These are phyloP conservation scores for Stomorhina lunata DNA, from an alignment of 2,888 invertebrate species.

Conservation along the genomic window DNA sequence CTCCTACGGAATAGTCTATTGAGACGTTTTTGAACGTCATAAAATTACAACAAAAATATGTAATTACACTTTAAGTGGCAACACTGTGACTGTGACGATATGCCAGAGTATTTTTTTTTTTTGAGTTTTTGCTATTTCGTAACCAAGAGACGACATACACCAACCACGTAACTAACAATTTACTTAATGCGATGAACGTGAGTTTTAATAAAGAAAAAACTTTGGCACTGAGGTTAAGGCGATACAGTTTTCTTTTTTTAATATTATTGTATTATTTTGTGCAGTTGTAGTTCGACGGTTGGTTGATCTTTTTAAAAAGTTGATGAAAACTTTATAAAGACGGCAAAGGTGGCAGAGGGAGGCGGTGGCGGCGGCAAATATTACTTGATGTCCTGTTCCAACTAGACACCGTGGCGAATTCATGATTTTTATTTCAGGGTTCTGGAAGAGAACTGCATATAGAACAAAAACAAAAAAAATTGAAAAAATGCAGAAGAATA, in stretches of 20 bases:
- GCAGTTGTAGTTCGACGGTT: not conserved
- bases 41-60: conserved; percentile 41
- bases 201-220: conserved; percentile 72
- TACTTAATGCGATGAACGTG: conserved; percentile 78
- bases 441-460: conserved; percentile 26
- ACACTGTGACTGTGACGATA: conserved; percentile 52
- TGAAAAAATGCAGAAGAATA: conserved; percentile 24
- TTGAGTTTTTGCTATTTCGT: not conserved
- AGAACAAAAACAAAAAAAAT: conserved; percentile 43
- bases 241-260: conserved; percentile 41
- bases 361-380: conserved; percentile 35
- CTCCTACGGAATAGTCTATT: too few relatives aligned
- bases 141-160: conserved; percentile 18
- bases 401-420: conserved; percentile 67
- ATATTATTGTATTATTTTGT: too few relatives aligned
- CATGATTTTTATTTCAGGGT: conserved; percentile 50
- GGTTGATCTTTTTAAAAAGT: conserved; percentile 64
- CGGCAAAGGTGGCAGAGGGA: conserved; percentile 39
- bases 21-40: conserved; percentile 20
- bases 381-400: conserved; percentile 60
- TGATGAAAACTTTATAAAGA: conserved; percentile 73
- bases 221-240: conserved; percentile 52
- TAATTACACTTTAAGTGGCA: conserved; percentile 51
- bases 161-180: conserved; percentile 77
- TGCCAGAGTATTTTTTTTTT: conserved; percentile 22